A percentile compares a stretch with the other conserved stretches of the same genome.
Conservation (phyloP, 2,113 vertebrate genomes). For the Mastomys coucha region DNA sequence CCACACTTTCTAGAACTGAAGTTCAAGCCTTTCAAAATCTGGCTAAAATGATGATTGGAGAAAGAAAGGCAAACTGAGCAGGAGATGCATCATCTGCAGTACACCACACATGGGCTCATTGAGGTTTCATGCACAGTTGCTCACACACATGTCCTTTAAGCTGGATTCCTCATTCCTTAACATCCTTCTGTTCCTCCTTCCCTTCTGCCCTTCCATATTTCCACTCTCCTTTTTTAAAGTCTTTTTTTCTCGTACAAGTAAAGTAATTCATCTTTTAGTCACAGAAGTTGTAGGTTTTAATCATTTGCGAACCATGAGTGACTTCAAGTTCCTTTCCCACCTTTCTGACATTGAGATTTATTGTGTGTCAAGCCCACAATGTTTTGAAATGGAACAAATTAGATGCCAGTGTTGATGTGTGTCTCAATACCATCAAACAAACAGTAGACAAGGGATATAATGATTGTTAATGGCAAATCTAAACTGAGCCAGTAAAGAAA, state of each 20-base stretch:
- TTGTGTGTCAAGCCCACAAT: not conserved
- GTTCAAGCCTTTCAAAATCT: not conserved
- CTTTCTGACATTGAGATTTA: not conserved
- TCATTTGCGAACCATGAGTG: not conserved
- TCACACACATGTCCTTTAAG: not conserved
- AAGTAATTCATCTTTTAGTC: not conserved
- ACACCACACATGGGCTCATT: accelerated
- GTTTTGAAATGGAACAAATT: not conserved
- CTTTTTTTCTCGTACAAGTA: not conserved
- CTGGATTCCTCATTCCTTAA: too few relatives aligned
- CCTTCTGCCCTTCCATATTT: not conserved
- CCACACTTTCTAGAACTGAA: not conserved
- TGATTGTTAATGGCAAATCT: not conserved
- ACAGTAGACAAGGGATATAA: not conserved
- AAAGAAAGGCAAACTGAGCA: not conserved
- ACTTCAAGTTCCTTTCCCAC: not conserved
- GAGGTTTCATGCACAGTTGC: not conserved
- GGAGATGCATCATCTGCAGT: not conserved
- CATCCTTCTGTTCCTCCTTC: too few relatives aligned
- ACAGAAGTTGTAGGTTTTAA: not conserved
- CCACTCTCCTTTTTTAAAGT: too few relatives aligned
- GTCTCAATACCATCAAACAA: not conserved
- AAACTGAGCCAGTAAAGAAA: not conserved
- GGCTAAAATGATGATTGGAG: not conserved
- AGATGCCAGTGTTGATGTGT: not conserved